A percentile compares a stretch with the other conserved stretches of the same genome.
phyloP scores from a whole-genome alignment of 2,888 invertebrate species.

The Nomada goodeniana region DNA sequence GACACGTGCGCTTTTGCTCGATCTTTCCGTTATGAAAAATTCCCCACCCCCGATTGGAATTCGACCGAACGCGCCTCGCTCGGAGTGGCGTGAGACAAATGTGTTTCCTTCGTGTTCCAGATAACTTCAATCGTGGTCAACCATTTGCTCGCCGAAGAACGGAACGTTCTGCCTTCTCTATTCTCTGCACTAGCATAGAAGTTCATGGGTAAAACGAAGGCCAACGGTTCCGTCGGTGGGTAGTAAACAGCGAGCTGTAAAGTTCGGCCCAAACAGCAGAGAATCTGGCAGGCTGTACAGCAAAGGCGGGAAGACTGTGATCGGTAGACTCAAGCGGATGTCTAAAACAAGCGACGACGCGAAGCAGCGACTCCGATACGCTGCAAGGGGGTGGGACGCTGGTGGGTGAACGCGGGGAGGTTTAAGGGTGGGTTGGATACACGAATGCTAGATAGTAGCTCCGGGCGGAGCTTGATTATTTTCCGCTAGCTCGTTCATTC shows the following conservation, averaged over 20 bases:
- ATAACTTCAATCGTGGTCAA: no score
- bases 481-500: slow-evolving; percentile 84
- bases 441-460: slow-evolving; percentile 81
- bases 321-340: slow-evolving; percentile 54
- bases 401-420: slow-evolving; percentile 61
- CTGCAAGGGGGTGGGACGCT: slow-evolving; percentile 6
- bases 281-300: not conserved
- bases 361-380: slow-evolving; percentile 50
- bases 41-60: not conserved
- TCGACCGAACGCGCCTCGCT: not conserved
- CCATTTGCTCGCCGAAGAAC: no score
- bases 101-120: no score
- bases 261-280: not conserved
- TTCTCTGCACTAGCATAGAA: not conserved
- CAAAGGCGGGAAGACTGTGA: slow-evolving; percentile 16
- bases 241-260: not conserved
- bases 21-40: slow-evolving; percentile 19
- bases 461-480: slow-evolving; percentile 84
- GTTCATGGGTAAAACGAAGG: not conserved
- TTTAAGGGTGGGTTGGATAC: slow-evolving; percentile 69
- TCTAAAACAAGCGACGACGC: slow-evolving; percentile 58
- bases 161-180: no score
- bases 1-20: slow-evolving; percentile 71
- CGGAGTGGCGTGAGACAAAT: no score
- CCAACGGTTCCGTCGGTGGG: no score